Base-by-base conservation (phyloP, 2,113 vertebrate species). In the Bucco capensis region DNA sequence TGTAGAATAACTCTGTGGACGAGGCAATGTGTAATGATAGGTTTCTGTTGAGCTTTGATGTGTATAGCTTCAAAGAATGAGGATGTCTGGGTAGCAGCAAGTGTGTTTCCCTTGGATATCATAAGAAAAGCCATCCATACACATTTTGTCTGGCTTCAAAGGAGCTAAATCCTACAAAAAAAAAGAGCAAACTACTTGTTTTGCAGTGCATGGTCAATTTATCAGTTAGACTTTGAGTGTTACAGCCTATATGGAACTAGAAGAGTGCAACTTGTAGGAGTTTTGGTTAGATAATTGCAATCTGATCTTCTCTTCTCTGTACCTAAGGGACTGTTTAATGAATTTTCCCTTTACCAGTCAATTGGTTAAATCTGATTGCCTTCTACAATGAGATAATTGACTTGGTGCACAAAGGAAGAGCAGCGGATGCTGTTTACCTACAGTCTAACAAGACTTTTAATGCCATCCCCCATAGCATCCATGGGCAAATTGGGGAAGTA, bases 51-150 rank as follows among this genome's bases (percentile, higher is more conserved):
- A 73, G 49, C 89, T 96, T 96, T 92, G 70, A 96, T 86, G 83
- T 92, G n/a, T 87, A 50, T 46, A 76, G 66, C 84, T 87, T 93
- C 74, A 92, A 94, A 88, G 90, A 92, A 89, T 25, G 70, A 83
- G 54, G 53, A 46, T 78, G 49, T 83, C 89, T 92, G 71, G 50
- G 54, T 60, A 92, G 80, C 40, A 92, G 65, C 69, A 87, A 94
- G 24, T 47, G 28, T 67, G 37, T 56, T 90, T 92, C 42, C 90
- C 38, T 83, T 51, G 70, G 37, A 66, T 76, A n/a, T 44, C 61
- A 28, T 44, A 86, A 86, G 65, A 91, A 46, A 70, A 74, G 14
- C 57, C 47, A 75, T 70, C 49, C 49, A 47, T 58, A 47, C 1
- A 1, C 27, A 21, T 92, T 88, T 89, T 82, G 30, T 54, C 25